Base-by-base conservation (phyloP, 2,797 vertebrate species). In the Tadarida brasiliensis region DNA sequence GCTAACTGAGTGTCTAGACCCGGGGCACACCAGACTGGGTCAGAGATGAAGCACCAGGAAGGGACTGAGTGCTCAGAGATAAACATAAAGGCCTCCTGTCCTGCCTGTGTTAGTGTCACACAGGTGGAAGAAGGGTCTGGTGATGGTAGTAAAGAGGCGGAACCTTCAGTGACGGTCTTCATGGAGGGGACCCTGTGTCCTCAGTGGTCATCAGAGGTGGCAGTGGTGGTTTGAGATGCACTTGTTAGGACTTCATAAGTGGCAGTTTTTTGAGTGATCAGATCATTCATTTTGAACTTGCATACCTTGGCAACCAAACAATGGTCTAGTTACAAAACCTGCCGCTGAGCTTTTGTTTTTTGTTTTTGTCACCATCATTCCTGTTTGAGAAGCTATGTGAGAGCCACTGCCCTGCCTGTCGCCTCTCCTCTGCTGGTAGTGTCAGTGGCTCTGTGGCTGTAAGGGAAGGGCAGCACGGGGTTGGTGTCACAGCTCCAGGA, bases 401-500 rank as follows among this genome's bases (percentile, higher is more conserved):
- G 11, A 51, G 15, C 70, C 2, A 2, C 11, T 1, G n/a, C 51
- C 67, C 47, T 24, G 63, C 47, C 8, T 35, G 54, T 17, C 5
- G 2, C 56, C 56, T 17, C 47, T 6, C 3, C 35, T 26, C 87
- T 11, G 0, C 35, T 22, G n/a, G 54, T 0, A 12, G n/a, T 5
- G 51, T 17, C 47, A 2, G 49, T 16, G 47, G 56, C 57, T 15
- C 12, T 0, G 4, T 12, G 44, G 39, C 49, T 3, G 20, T 51
- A 59, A 7, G 4, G 0, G 49, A 33, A 33, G 14, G 54, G 74
- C 71, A 59, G 65, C 33, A 26, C 59, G 14, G 5, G 54, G 51
- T 4, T 16, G 4, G 61, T 8, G 35, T 56, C 35, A 0, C 0
- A 14, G 33, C 5, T 59, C 28, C 51, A 3, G 5, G 17, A 8